Percentiles rank a stretch among this genome's conserved stretches.
Conservation (phyloP, 2,888 invertebrate genomes). For the Heliconius charithonia region DNA sequence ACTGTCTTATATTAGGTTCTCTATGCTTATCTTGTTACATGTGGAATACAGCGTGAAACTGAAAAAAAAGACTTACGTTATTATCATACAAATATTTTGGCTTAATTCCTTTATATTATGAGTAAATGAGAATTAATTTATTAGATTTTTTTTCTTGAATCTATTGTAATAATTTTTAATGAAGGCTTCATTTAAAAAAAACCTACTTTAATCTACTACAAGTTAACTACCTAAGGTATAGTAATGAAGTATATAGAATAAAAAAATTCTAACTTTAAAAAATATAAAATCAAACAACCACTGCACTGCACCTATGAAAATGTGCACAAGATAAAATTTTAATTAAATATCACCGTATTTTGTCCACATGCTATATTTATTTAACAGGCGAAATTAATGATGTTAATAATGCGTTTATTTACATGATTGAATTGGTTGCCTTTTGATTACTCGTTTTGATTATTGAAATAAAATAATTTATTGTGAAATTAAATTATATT, state of each 20-base stretch:
- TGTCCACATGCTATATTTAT: constrained; percentile 15
- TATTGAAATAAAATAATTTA: neutral
- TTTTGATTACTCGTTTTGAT: neutral
- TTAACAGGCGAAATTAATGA: constrained; percentile 21
- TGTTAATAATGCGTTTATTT: neutral
- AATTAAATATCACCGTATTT: neutral
- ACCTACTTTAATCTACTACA: no score
- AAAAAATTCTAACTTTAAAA: no score
- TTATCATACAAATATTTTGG: no score
- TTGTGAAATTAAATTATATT: neutral
- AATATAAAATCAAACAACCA: neutral
- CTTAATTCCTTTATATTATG: no score
- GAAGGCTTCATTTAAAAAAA: no score
- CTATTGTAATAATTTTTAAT: no score
- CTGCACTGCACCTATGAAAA: neutral
- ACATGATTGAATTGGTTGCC: neutral
- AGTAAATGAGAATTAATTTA: no score
- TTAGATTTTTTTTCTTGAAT: no score
- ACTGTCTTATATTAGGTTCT: no score
- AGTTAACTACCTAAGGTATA: no score
- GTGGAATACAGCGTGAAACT: neutral
- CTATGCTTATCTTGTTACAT: no score
- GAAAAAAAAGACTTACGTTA: neutral
- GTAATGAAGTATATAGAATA: no score
- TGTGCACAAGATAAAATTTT: neutral